Percentiles rank a stretch among this genome's conserved stretches.
Conservation (phyloP, 2,888 invertebrate genomes). For the Pterobdella sp. region DNA sequence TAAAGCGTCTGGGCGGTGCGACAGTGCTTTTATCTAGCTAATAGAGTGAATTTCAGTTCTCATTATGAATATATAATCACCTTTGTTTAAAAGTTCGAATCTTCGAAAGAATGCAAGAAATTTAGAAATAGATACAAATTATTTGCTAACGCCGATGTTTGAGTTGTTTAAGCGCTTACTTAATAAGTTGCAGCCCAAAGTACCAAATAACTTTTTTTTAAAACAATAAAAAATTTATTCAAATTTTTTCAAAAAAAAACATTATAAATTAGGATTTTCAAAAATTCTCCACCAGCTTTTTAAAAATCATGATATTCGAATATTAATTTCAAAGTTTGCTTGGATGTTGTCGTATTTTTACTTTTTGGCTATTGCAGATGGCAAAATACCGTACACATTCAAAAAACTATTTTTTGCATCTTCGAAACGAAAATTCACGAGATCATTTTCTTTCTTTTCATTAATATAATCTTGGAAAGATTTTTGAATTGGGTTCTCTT, state of each 20-base stretch:
- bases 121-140: background rate
- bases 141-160: background rate
- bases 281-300: background rate
- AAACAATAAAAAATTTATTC: background rate
- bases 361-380: background rate
- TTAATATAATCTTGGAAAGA: constrained; percentile 1
- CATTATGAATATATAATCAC: background rate
- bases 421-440: background rate
- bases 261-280: too few relatives aligned
- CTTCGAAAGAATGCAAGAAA: background rate
- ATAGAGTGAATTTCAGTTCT: background rate
- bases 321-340: background rate
- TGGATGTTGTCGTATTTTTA: background rate
- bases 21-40: constrained; percentile 13
- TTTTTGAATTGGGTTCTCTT: background rate
- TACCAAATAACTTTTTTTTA: background rate
- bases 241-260: too few relatives aligned
- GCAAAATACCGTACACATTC: background rate
- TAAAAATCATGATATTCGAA: background rate
- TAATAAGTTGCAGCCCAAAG: constrained; percentile 1
- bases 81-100: constrained; percentile 6
- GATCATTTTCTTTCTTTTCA: background rate
- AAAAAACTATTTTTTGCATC: constrained; percentile 7
- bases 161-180: constrained; percentile 10
- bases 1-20: constrained; percentile 15